Base-by-base conservation (phyloP, 2,797 vertebrate genomes). In the Pogoniulus pusillus region DNA sequence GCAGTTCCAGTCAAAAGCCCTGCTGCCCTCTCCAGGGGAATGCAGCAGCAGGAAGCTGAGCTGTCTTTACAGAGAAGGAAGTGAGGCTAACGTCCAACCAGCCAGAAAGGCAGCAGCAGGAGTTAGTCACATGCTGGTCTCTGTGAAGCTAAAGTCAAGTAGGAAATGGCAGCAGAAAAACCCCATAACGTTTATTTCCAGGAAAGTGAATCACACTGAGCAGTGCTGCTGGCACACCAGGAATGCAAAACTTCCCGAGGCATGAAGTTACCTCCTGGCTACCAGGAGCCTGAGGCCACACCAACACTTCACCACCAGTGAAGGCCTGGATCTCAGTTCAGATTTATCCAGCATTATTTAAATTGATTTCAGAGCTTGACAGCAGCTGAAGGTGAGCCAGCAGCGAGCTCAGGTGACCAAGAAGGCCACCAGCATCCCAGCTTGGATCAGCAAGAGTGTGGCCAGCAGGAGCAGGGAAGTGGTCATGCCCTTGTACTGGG, bases 81-180 rank as follows among this genome's bases (percentile, higher is more conserved):
- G 29, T 17, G n/a, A 82, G 53, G 68, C n/a, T 30, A 2, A 92
- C 79, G 53, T 54, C 41, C 59, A 60, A 27, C 39, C 45, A 68
- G 47, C 37, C 70, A 39, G 37, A 29, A 60, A 75, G n/a, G 11
- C 29, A 54, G 45, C 68, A 51, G 7, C 71, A 53, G 63, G n/a
- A 72, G 63, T 78, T 89, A 82, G 43, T 91, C 93, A 87, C 4
- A n/a, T n/a, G 9, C 34, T 16, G 35, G 8, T 86, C 49, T n/a
- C 62, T 69, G 58, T 65, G 81, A 74, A 73, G 51, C 75, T 30
- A 59, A 34, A 70, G 34, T 53, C 58, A 84, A 75, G 59, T 96
- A 87, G 93, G 95, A 95, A 95, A 91, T 14, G 79, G 58, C 59
- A 88, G 41, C 78, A 85, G 41, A 26, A 82, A 23, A 60, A 2